Base-by-base conservation (phyloP, 2,888 invertebrate species). In the Atrina japonica region DNA sequence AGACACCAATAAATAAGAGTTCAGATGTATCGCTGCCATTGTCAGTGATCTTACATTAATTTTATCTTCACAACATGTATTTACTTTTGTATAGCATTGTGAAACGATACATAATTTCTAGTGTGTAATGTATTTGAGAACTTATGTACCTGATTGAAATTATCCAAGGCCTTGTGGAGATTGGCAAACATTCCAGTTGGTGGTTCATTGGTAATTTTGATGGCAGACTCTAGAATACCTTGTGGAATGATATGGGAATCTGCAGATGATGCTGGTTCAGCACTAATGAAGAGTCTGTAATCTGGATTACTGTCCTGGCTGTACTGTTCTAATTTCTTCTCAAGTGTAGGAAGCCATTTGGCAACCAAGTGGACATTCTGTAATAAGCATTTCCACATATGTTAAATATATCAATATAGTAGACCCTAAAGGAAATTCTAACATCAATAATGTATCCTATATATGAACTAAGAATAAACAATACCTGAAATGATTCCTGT, bases 141-240 rank as follows among this genome's bases (percentile, higher is more conserved):
- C n/a, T n/a, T n/a, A n/a, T n/a, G n/a, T 68, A 90, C 92, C 88
- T 97, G 98, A 75, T 94, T 96, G 89, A 97, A 98, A 91, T 97
- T 97, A 86, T 96, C 96, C 59, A 98, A 91, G 0, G 98, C 97
- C 91, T 98, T 98, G 91, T 98, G 98, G 16, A 98, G 93, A 91
- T 98, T 98, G 7, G 98, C 97, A 92, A 94, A 94, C 96, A 98
- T 98, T 59, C 98, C 98, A 60, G 97, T 97, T 0, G 98, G 98
- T 0, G 98, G 97, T 90, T 98, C 98, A 88, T 98, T 98, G 3
- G 98, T 98, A 72, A 98, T 97, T 92, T 98, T 98, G 81, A 98
- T 98, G 16, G 97, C 97, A 0, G 97, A 96, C 90, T 98, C 97
- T 59, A 98, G 91, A 73, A 98, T 97, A 0, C 98, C 98, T 93